Conservation (phyloP, 1,140 invertebrate genomes). For the Drosophila murphyi region DNA sequence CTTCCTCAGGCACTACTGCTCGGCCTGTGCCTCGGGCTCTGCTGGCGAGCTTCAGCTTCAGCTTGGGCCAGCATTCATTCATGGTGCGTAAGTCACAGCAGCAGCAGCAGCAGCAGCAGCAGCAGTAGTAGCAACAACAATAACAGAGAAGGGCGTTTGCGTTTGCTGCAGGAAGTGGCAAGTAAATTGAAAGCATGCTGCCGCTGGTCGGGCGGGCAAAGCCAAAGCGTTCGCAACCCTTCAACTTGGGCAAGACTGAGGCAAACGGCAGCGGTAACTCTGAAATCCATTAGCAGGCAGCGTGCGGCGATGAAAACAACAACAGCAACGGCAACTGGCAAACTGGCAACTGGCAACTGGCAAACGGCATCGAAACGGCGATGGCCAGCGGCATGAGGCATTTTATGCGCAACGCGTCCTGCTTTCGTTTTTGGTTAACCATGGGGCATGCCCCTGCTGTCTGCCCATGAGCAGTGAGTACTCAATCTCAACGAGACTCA, state of each 20-base stretch:
- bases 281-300: slow-evolving; percentile 80
- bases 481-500: slow-evolving; percentile 81
- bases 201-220: slow-evolving; percentile 39
- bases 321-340: slow-evolving; percentile 1
- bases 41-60: too few species aligned
- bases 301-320: slow-evolving; percentile 56
- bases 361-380: slow-evolving; percentile 29
- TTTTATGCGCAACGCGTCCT: slow-evolving; percentile 82
- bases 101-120: slow-evolving; percentile 35
- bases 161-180: slow-evolving; percentile 55
- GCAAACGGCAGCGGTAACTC: slow-evolving; percentile 57
- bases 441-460: slow-evolving; percentile 74
- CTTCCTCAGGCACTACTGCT: slow-evolving; percentile 28
- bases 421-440: slow-evolving; percentile 80
- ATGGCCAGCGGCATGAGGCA: slow-evolving; percentile 56
- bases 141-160: slow-evolving; percentile 33
- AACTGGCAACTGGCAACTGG: slow-evolving; percentile 11
- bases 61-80: slow-evolving; percentile 62
- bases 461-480: slow-evolving; percentile 32
- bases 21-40: background rate
- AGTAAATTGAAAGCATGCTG: slow-evolving; percentile 82
- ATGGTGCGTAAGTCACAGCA: slow-evolving; percentile 80
- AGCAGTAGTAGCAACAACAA: slow-evolving; percentile 47
- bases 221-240: slow-evolving; percentile 59
- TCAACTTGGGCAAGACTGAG: slow-evolving; percentile 54